Base-by-base conservation (phyloP, 2,888 invertebrate genomes). In the Uloborus plumipes region DNA sequence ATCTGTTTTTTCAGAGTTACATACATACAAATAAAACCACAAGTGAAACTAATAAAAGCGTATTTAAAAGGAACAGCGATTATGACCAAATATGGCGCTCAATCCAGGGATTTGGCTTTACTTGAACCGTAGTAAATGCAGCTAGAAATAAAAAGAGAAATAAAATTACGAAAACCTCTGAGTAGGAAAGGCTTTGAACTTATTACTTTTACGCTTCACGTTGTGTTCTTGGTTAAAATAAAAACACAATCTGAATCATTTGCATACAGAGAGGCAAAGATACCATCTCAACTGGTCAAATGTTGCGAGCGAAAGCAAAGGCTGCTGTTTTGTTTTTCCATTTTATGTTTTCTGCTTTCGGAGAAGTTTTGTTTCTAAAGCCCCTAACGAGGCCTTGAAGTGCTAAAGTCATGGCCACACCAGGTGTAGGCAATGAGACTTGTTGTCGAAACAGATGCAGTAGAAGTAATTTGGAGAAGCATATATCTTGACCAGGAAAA, bases 171-270 rank as follows among this genome's bases (percentile, higher is more conserved):
- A 31, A 31, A 26, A 70, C 55, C 55, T 62, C 47, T 70, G 53
- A 53, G 69, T 55, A 53, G 58, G 55, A 31, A 61, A 53, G 77
- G 69, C 64, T 51, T 31, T 64, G 62, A 76, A 69, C 77, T 59
- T 77, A 77, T 77, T 70, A 77, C 77, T 70, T 77, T 77, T 77
- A 70, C 77, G 47, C 47, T 70, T 77, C 77, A 77, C 77, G 77
- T 39, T 70, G 53, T 50, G 18, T 20, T 31, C 62, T 61, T 39
- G 53, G 50, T 70, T 62, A 64, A 77, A 62, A 64, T 20, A 70
- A 70, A 70, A 70, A 61, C 53, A 64, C 51, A 77, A 55, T 70
- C 26, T 22, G 26, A n/a, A 55, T 64, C 22, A 77, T 77, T 77
- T 77, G 77, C 77, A 77, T 77, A 77, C 64, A 70, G 39, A 77